Evolutionary conservation across 2,888 invertebrate species (phyloP).

Genomic region (Erebia ligea): DNA sequence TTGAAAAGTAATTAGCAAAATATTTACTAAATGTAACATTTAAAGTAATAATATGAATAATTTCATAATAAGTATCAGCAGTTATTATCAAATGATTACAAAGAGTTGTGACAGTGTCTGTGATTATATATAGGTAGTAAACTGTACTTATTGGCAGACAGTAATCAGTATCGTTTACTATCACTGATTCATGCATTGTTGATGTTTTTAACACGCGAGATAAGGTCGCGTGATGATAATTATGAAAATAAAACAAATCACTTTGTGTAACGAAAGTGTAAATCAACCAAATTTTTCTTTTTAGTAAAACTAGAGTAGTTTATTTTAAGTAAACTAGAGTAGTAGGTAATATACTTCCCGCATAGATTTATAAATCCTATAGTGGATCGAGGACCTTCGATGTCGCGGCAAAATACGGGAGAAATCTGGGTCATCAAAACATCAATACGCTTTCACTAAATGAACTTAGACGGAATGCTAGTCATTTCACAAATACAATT

Average conservation of each 20-base stretch:
- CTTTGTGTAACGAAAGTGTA: conserved; percentile 17
- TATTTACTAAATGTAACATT: no score
- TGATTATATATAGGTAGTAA: neutral
- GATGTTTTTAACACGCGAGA: conserved; percentile 25
- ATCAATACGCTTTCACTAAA: neutral
- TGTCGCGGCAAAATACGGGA: neutral
- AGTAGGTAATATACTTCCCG: no score
- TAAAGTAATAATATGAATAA: no score
- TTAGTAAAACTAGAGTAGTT: neutral
- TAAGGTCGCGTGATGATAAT: conserved; percentile 29
- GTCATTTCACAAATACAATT: neutral
- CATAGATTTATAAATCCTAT: no score
- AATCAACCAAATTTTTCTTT: neutral
- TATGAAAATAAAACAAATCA: conserved; percentile 34
- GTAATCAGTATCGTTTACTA: neutral
- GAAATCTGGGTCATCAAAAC: conserved; percentile 22
- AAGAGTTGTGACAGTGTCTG: neutral
- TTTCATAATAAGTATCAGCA: neutral
- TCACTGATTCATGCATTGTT: conserved; percentile 22
- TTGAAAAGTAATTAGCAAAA: no score
- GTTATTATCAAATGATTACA: neutral
- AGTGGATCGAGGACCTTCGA: no score
- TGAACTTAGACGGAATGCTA: neutral
- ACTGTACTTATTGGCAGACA: neutral
- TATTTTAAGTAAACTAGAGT: neutral